Conservation (phyloP, 1,140 invertebrate species). For the Amyelois transitella region DNA sequence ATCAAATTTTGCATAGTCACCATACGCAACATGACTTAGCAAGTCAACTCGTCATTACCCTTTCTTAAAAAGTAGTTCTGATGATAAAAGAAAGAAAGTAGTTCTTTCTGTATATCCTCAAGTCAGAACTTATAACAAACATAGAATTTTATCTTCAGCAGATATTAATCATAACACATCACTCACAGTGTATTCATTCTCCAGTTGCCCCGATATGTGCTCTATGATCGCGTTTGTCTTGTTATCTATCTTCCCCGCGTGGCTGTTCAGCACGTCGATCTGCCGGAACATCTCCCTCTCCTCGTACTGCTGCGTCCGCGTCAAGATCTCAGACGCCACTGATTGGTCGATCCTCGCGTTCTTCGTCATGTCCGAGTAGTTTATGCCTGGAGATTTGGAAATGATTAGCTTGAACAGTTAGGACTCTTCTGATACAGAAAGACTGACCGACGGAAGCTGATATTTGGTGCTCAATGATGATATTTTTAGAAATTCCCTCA, state of each 20-base stretch:
- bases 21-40: too few species aligned
- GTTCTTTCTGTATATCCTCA: too few species aligned
- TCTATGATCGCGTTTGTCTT: conserved; percentile 55
- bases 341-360: conserved; percentile 47
- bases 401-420: too few species aligned
- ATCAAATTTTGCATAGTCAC: too few species aligned
- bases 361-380: conserved; percentile 37
- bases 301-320: conserved; percentile 42
- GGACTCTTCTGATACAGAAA: too few species aligned
- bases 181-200: conserved; percentile 40
- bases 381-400: conserved; percentile 31
- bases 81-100: too few species aligned
- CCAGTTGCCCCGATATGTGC: conserved; percentile 37
- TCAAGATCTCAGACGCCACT: conserved; percentile 50
- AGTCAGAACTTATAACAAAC: too few species aligned
- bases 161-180: conserved; percentile 3
- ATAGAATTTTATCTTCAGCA: background rate
- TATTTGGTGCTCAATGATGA: too few species aligned
- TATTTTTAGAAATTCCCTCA: too few species aligned
- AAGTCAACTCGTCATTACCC: too few species aligned
- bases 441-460: too few species aligned
- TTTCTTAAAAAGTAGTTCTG: too few species aligned
- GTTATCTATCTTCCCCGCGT: conserved; percentile 53
- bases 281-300: conserved; percentile 41
- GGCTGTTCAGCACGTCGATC: conserved; percentile 36